These are phyloP conservation scores for Gorilla gorilla DNA, from an alignment of 2,113 vertebrate genomes.

Conservation along the genomic window DNA sequence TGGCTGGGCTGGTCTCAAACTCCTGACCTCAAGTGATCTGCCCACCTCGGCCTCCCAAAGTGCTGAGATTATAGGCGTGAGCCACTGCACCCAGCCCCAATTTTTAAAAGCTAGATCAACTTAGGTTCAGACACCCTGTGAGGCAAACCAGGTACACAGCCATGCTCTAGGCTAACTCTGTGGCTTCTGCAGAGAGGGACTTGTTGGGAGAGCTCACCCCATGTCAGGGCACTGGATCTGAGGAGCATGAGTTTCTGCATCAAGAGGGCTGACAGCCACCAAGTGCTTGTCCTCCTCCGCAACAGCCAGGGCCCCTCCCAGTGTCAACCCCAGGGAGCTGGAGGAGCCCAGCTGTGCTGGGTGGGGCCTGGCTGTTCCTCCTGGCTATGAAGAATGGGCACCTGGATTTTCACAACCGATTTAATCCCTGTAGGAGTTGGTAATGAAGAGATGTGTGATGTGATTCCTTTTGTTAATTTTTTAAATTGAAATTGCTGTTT, in stretches of 20 bases:
- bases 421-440: neutral
- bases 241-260: neutral
- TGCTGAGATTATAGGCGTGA: too few relatives aligned
- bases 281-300: neutral
- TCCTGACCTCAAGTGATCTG: too few relatives aligned
- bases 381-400: neutral
- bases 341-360: neutral
- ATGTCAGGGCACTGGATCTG: too few relatives aligned
- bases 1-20: too few relatives aligned
- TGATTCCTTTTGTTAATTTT: neutral
- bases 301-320: neutral
- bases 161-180: neutral
- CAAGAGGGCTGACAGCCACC: neutral
- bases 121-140: neutral
- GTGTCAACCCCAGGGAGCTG: rapidly evolving
- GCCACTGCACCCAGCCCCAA: too few relatives aligned
- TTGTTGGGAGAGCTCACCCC: neutral
- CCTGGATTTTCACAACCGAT: neutral
- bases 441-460: neutral
- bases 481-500: neutral
- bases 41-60: too few relatives aligned
- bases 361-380: neutral
- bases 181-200: neutral
- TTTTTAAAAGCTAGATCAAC: neutral
- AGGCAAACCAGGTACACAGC: neutral